Base-by-base conservation (phyloP, 1,140 invertebrate species). In the Leptestheria dahalacensis region DNA sequence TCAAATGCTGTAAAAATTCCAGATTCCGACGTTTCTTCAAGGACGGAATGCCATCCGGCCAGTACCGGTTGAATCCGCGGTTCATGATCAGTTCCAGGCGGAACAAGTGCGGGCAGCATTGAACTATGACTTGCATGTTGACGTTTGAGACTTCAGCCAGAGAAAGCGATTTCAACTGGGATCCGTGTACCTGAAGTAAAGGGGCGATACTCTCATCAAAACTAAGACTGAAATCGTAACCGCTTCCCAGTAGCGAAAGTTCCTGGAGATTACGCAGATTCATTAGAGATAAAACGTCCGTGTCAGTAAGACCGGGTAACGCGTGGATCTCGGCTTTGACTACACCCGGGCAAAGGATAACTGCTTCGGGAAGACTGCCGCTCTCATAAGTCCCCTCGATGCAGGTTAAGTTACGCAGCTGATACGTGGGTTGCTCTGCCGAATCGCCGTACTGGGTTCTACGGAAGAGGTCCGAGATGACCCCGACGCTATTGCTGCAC, bases 201-300 rank as follows among this genome's bases (percentile, higher is more conserved):
- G 61, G 54, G 12, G 54, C 24, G 23, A 62, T 49, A 20, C 61
- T 55, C 26, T 50, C 56, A 50, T 57, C 41, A 57, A 62, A 62
- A 12, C 41, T 48, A 41, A 62, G 23, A n/a, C 24, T 12, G 24
- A 28, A 56, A 11, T 62, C 61, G n/a, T 29, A 47, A 11, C 54
- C 61, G n/a, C n/a, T n/a, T 1, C 61, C 55, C 12, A 54, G 54
- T 3, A 62, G 3, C 26, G 33, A 48, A 6, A 62, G 24, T 52
- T 62, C 61, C 2, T 26, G 24, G 1, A 62, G 11, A 3, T 52
- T 24, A 15, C 25, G 6, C 3, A 62, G 56, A 2, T 28, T 20
- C 18, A 57, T 23, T 21, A 62, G 33, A 9, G 33, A 48, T 20
- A 62, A n/a, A 10, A 62, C 20, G 23, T 62, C 61, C 24, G 29